phyloP scores from a whole-genome alignment of 1,140 invertebrate genomes.

The Fopius arisanus region DNA sequence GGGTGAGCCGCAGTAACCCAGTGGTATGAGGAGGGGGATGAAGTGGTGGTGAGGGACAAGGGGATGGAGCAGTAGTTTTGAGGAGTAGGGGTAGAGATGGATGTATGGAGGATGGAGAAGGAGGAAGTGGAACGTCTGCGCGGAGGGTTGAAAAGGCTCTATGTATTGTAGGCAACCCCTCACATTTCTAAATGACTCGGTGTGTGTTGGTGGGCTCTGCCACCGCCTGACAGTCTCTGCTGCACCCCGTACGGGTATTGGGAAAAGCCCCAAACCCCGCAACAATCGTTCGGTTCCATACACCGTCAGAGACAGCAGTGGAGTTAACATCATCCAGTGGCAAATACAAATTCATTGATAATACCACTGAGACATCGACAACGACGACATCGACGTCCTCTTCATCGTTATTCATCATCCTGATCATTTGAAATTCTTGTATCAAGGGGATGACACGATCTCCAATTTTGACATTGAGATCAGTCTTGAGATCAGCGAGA shows the following conservation, averaged over 20 bases:
- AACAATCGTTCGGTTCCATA: slow-evolving; percentile 1
- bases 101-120: not conserved
- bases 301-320: slow-evolving; percentile 1
- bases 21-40: not conserved
- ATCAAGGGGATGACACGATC: not conserved
- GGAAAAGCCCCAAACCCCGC: not conserved
- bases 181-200: not conserved
- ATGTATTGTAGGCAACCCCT: not conserved
- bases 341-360: not conserved
- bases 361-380: not conserved
- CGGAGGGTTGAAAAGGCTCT: not conserved
- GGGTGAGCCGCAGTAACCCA: slow-evolving; percentile 32
- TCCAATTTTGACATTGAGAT: not conserved
- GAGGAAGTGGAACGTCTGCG: slow-evolving; percentile 23
- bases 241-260: slow-evolving; percentile 12
- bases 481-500: not conserved
- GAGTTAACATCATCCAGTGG: slow-evolving; percentile 14
- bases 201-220: not conserved
- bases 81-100: slow-evolving; percentile 22
- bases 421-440: no score
- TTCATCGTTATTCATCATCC: not conserved
- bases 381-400: slow-evolving; percentile 15
- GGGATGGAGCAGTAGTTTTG: slow-evolving; percentile 1
- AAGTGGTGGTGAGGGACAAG: slow-evolving; percentile 7
- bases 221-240: slow-evolving; percentile 27